A percentile compares a stretch with the other conserved stretches of the same genome.
These are phyloP conservation scores for Enteromius fasciolatus DNA, from an alignment of 2,797 vertebrate species.

Conservation along the genomic window DNA sequence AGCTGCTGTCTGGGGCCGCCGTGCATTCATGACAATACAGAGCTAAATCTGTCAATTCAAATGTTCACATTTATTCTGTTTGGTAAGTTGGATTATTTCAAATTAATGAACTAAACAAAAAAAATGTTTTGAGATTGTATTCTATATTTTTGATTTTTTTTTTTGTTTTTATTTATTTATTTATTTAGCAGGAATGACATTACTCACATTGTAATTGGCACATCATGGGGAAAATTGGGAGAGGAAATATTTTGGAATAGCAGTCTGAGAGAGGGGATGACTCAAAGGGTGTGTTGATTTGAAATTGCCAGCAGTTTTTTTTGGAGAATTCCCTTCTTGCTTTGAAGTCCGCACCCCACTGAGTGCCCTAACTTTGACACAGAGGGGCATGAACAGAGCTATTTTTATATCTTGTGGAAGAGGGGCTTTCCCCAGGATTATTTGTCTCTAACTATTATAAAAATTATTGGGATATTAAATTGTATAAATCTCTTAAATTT, in stretches of 20 bases:
- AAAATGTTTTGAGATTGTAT: background rate
- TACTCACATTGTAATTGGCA: background rate
- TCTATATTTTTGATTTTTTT: background rate
- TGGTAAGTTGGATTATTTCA: background rate
- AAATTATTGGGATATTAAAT: background rate
- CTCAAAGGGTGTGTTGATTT: slow-evolving; percentile 80
- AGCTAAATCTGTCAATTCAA: background rate
- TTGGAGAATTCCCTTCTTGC: slow-evolving; percentile 82
- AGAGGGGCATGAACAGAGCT: slow-evolving; percentile 78
- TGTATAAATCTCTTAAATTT: background rate
- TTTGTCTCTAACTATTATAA: slow-evolving; percentile 33
- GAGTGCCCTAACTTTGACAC: slow-evolving; percentile 84
- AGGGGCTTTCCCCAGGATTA: slow-evolving; percentile 71
- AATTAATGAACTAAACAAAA: background rate
- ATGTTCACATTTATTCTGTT: background rate
- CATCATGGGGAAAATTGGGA: slow-evolving; percentile 19
- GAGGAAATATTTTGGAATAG: slow-evolving; percentile 48
- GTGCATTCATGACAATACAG: background rate
- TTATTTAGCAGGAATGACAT: background rate
- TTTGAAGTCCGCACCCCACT: slow-evolving; percentile 86
- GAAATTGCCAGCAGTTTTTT: slow-evolving; percentile 84
- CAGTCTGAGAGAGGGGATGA: slow-evolving; percentile 58
- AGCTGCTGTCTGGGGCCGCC: slow-evolving; percentile 28
- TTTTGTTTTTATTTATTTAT: background rate
- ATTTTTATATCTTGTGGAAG: slow-evolving; percentile 81